Evolutionary conservation across 2,888 invertebrate genomes (phyloP).

Genomic region (Dicyrtomina minuta): DNA sequence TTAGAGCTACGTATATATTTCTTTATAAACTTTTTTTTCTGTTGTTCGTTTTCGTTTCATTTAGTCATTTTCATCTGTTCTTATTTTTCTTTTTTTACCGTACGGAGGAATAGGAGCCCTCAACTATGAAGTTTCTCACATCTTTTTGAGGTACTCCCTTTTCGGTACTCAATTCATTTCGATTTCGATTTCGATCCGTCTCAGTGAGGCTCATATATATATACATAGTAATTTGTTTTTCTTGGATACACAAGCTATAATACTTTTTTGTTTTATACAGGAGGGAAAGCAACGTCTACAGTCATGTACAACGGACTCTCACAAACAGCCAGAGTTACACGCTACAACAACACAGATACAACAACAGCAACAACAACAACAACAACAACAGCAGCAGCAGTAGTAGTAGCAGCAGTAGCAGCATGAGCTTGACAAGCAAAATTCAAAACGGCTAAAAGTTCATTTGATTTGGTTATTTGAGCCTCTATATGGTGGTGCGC

Average conservation of each 20-base stretch:
- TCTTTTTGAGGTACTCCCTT: not conserved
- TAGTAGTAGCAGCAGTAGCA: not conserved
- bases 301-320: too few species aligned
- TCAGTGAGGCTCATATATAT: not conserved
- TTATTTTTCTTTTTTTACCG: not conserved
- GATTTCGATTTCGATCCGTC: conserved; percentile 8
- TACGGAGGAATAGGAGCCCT: not conserved
- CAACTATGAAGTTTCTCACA: not conserved
- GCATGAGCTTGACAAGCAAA: not conserved
- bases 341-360: not conserved
- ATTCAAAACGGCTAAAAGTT: not conserved
- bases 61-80: too few species aligned
- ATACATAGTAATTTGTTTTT: too few species aligned
- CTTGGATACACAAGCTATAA: too few species aligned
- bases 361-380: not conserved
- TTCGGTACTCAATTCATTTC: not conserved
- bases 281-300: not conserved
- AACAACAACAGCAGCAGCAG: not conserved
- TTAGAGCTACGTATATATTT: not conserved
- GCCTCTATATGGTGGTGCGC: too few species aligned
- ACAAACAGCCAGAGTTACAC: too few species aligned
- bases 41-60: conserved; percentile 4
- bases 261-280: not conserved
- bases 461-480: not conserved
- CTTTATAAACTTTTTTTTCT: conserved; percentile 1